Percentiles rank a stretch among this genome's conserved stretches.
phyloP scores from a whole-genome alignment of 2,797 vertebrate genomes.

The Periophthalmus magnuspinnatus region DNA sequence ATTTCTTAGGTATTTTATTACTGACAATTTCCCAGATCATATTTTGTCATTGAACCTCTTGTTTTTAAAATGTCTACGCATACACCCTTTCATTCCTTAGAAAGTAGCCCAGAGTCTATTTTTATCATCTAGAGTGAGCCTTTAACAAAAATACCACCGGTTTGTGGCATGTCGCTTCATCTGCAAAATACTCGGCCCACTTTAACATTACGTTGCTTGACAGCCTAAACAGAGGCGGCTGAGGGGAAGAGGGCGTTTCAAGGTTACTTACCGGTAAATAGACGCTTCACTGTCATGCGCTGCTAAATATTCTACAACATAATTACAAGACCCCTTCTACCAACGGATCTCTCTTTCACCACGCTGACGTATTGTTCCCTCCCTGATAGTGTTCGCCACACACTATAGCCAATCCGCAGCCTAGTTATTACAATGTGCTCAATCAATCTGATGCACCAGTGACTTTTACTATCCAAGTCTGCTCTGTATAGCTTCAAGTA shows the following conservation, averaged over 20 bases:
- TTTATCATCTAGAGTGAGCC: slow-evolving; percentile 22
- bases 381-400: slow-evolving; percentile 8
- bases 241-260: slow-evolving; percentile 23
- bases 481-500: slow-evolving; percentile 2
- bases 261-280: slow-evolving; percentile 42
- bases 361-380: slow-evolving; percentile 14
- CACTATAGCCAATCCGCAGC: slow-evolving; percentile 20
- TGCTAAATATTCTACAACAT: slow-evolving; percentile 31
- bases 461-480: slow-evolving; percentile 21
- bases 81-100: not conserved
- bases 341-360: slow-evolving; percentile 10
- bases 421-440: slow-evolving; percentile 25
- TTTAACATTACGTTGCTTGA: slow-evolving; percentile 7
- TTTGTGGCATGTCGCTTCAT: slow-evolving; percentile 24
- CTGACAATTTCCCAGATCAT: not conserved
- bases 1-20: too few species aligned
- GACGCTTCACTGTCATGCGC: slow-evolving; percentile 9
- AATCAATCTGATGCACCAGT: slow-evolving; percentile 21
- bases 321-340: slow-evolving; percentile 2
- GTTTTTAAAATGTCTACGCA: too few species aligned
- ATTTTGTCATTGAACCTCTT: not conserved
- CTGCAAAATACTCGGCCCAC: slow-evolving; percentile 24
- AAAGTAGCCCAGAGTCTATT: slow-evolving; percentile 26
- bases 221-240: slow-evolving; percentile 10
- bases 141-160: slow-evolving; percentile 36